Base-by-base conservation (phyloP, 2,888 invertebrate genomes). In the Cryptophagus acutangulus region DNA sequence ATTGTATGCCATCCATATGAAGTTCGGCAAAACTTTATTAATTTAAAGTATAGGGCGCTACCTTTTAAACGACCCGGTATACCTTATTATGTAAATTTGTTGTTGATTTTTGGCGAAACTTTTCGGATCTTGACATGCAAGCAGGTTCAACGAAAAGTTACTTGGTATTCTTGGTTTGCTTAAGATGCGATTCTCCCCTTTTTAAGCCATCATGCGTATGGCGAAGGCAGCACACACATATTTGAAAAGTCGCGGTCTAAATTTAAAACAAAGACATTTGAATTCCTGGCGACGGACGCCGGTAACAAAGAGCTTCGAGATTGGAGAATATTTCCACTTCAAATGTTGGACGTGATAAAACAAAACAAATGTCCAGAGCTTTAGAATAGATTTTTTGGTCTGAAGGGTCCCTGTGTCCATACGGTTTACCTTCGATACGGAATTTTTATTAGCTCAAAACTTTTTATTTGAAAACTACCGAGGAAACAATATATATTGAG, bases 321-420 rank as follows among this genome's bases (percentile, higher is more conserved):
- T 47, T 43, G 39, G 49, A 48, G 52, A 55, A 57, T 60, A 58
- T 57, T 58, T 57, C 57, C 58, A 58, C 58, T 58, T 54, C 53
- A 57, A 56, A 58, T 54, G 53, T 50, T 43, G 61, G 56, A 62
- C 63, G 61, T 62, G 62, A 63, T 62, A 56, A 61, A 63, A 59
- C 59, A 61, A 62, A 62, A 59, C 55, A 61, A 61, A 61, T 56
- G 56, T 41, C 38, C 45, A 33, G 17, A 26, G 45, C 26, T 45
- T 38, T 35, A 17, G 17, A 34, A 38, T 38, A 30, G 39, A 24
- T 42, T 38, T 41, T 42, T 33, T 20, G 26, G 24, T 10, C 4
- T 18, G 17, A 18, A 8, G 41, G 42, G 45, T 37, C 25, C 38
- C 42, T 45, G 45, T 41, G 41, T 38, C 41, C 34, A 28, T 37